A percentile compares a stretch with the other conserved stretches of the same genome.
phyloP scores from a whole-genome alignment of 2,888 invertebrate genomes.

The Amphimallon solstitiale region DNA sequence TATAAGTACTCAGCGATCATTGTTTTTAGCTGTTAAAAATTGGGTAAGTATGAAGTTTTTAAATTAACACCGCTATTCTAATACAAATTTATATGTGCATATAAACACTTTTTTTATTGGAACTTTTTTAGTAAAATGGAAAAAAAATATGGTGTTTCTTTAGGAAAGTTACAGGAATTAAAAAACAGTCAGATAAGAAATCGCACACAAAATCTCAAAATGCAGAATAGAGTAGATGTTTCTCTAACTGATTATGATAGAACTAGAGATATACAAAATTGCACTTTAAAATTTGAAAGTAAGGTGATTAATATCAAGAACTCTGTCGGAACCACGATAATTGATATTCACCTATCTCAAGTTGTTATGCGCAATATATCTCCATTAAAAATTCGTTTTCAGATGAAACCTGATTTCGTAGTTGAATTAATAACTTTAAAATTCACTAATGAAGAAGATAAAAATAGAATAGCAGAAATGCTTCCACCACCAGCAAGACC shows the following conservation, averaged over 20 bases:
- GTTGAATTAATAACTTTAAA: conserved; percentile 10
- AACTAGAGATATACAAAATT: not conserved
- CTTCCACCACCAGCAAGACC: too few relatives aligned
- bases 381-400: too few relatives aligned
- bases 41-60: conserved; percentile 2
- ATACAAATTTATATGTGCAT: conserved; percentile 5
- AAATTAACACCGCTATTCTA: conserved; percentile 2
- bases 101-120: too few relatives aligned
- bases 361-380: too few relatives aligned
- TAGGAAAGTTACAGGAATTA: not conserved
- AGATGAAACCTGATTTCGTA: not conserved
- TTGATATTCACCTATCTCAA: not conserved
- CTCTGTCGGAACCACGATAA: not conserved
- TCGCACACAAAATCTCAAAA: not conserved
- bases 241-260: not conserved
- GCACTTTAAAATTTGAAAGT: too few relatives aligned
- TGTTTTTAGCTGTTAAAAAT: conserved; percentile 8
- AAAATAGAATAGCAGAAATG: too few relatives aligned
- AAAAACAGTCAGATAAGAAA: conserved; percentile 1
- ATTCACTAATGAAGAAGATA: conserved; percentile 10
- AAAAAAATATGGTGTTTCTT: too few relatives aligned
- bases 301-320: not conserved
- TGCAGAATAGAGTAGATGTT: not conserved
- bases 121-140: not conserved
- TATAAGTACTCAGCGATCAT: conserved; percentile 4